Evolutionary conservation across 1,140 invertebrate genomes (phyloP).

Genomic region (Aplysia californica): DNA sequence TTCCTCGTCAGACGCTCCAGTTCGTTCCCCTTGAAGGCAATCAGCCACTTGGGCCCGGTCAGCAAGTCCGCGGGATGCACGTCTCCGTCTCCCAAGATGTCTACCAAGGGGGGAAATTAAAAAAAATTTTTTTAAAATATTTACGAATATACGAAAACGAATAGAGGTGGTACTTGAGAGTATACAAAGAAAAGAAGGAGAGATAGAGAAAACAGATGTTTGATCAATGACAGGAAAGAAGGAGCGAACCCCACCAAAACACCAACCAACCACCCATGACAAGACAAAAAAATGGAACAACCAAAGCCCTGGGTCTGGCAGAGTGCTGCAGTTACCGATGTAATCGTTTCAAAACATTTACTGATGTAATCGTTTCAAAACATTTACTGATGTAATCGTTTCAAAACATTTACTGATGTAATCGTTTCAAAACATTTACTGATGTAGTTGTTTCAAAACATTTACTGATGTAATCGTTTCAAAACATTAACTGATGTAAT

Average conservation of each 20-base stretch:
- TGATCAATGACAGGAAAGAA: not conserved
- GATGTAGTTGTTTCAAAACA: too few species aligned
- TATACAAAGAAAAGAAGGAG: not conserved
- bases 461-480: too few species aligned
- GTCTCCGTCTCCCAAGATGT: conserved; percentile 87
- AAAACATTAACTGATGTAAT: too few species aligned
- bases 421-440: too few species aligned
- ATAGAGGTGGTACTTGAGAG: not conserved
- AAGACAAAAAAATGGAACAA: not conserved
- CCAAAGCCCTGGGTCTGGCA: not conserved
- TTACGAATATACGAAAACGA: not conserved
- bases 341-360: too few species aligned
- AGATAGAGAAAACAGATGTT: not conserved
- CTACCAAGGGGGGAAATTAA: conserved; percentile 45
- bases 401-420: too few species aligned
- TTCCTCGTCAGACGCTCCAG: conserved; percentile 51
- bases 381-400: too few species aligned
- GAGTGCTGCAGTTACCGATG: conserved; percentile 73
- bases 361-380: too few species aligned
- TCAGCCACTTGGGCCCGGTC: conserved; percentile 85
- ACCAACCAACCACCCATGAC: not conserved
- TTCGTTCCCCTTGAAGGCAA: conserved; percentile 89
- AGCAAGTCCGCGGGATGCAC: conserved; percentile 86
- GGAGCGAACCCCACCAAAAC: not conserved
- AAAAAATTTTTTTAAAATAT: not conserved